These are phyloP conservation scores for Drosophila rufa DNA, from an alignment of 1,140 invertebrate species.

Conservation along the genomic window DNA sequence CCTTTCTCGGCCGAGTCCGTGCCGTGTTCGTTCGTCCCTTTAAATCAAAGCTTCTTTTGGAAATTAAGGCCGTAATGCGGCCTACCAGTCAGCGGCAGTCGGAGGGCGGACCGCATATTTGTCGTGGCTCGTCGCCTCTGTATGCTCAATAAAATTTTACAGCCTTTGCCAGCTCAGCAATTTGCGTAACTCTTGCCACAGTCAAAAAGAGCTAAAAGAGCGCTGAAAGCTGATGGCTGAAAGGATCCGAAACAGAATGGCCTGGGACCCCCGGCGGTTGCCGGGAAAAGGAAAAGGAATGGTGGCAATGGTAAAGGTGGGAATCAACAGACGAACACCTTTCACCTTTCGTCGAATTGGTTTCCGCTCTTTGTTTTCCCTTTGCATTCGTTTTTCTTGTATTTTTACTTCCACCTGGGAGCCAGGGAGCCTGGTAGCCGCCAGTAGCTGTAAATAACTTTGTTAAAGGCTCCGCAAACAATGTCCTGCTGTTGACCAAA, in stretches of 20 bases:
- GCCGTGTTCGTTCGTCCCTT: slow-evolving; percentile 15
- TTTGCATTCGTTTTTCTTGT: slow-evolving; percentile 29
- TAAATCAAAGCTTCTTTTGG: slow-evolving; percentile 74
- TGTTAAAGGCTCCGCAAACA: slow-evolving; percentile 49
- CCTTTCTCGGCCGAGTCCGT: slow-evolving; percentile 16
- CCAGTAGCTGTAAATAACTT: slow-evolving; percentile 63
- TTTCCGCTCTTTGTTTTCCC: slow-evolving; percentile 22
- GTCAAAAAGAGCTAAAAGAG: slow-evolving; percentile 9
- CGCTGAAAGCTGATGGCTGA: background rate
- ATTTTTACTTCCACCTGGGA: slow-evolving; percentile 42
- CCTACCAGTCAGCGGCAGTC: slow-evolving; percentile 37
- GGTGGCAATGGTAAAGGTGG: background rate
- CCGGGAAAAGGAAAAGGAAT: background rate
- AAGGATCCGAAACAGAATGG: background rate
- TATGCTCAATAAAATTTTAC: slow-evolving; percentile 81
- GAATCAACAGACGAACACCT: slow-evolving; percentile 68
- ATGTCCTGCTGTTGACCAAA: slow-evolving; percentile 26
- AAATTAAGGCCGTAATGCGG: slow-evolving; percentile 68
- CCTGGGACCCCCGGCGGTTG: slow-evolving; percentile 16
- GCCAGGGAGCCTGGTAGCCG: background rate
- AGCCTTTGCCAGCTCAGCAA: slow-evolving; percentile 80
- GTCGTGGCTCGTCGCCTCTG: slow-evolving; percentile 56
- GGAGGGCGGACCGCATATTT: slow-evolving; percentile 61
- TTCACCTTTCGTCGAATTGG: slow-evolving; percentile 67
- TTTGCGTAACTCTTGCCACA: slow-evolving; percentile 71